Percentiles rank a stretch among this genome's conserved stretches.
Evolutionary conservation across 2,113 vertebrate species (phyloP).

Genomic region (Candoia aspera): DNA sequence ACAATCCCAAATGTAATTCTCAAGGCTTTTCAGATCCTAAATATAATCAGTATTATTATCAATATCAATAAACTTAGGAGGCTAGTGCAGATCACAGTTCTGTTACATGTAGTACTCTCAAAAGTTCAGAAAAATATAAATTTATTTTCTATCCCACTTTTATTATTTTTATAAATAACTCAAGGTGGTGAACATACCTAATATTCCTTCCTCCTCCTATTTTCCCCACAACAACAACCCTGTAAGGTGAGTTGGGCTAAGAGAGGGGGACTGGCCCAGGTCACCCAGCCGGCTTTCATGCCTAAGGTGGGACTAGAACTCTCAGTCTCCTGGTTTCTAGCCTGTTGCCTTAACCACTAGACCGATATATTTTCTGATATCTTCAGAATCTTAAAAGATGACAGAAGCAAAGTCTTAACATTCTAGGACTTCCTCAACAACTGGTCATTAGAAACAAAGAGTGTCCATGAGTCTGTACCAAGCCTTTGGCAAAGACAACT

Average conservation of each 20-base stretch:
- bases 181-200: too few species aligned
- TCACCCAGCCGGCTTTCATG: too few species aligned
- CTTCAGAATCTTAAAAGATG: background rate
- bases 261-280: too few species aligned
- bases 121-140: background rate
- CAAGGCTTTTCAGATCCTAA: background rate
- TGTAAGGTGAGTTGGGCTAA: too few species aligned
- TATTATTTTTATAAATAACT: too few species aligned
- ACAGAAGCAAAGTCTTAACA: background rate
- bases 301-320: too few species aligned
- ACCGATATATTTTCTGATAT: background rate
- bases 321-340: too few species aligned
- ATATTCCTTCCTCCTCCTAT: too few species aligned
- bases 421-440: background rate
- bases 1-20: background rate
- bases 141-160: too few species aligned
- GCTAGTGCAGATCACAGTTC: background rate
- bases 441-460: background rate
- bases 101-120: background rate
- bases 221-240: too few species aligned
- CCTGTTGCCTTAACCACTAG: too few species aligned
- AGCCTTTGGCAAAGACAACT: background rate
- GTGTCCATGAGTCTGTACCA: background rate
- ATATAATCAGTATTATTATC: background rate
- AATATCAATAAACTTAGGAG: background rate